Base-by-base conservation (phyloP, 2,888 invertebrate genomes). In the Eulithis prunata region DNA sequence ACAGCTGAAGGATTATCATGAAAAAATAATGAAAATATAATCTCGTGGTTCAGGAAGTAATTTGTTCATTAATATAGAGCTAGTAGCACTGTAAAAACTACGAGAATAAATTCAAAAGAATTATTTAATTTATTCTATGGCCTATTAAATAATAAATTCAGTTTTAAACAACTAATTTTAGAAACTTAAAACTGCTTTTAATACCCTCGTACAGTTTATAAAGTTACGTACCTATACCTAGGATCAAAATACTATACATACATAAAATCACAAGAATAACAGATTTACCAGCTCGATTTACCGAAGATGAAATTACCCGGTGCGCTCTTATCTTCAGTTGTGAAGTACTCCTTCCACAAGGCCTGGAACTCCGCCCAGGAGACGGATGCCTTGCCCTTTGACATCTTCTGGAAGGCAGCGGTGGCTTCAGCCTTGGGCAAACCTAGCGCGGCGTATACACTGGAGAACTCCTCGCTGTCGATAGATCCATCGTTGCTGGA, bases 381-480 rank as follows among this genome's bases (percentile, higher is more conserved):
- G 36, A 97, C 96, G 75, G 95, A 94, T n/a, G 94, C 87, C 69
- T 95, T 94, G 69, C 96, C 95, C 93, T 96, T 94, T 54, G 97
- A 95, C 94, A 97, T 96, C 87, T 96, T 96, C 75, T 94, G 90
- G 88, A 97, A 98, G 47, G 97, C 97, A 64, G 95, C 93, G 70
- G 94, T 94, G 77, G 97, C 96, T 80, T 97, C 97, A 11, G 94
- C 91, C 71, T 95, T 94, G 75, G 95, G 92, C 58, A 97, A 87
- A 0, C 97, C 97, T 79, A 97, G 97, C 77, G 96, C 95, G 73
- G 95, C 95, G 86, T 96, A 97, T 28, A 97, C 97, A 59, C 95
- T 94, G 13, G 96, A 95, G 86, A 97, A 98, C 85, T 98, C 98
- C 43, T 95, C 94, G 69, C 95, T 95, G 84, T 97, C 97, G 79